These are phyloP conservation scores for Pollimyrus isidori DNA, from an alignment of 2,113 vertebrate species.

Conservation along the genomic window DNA sequence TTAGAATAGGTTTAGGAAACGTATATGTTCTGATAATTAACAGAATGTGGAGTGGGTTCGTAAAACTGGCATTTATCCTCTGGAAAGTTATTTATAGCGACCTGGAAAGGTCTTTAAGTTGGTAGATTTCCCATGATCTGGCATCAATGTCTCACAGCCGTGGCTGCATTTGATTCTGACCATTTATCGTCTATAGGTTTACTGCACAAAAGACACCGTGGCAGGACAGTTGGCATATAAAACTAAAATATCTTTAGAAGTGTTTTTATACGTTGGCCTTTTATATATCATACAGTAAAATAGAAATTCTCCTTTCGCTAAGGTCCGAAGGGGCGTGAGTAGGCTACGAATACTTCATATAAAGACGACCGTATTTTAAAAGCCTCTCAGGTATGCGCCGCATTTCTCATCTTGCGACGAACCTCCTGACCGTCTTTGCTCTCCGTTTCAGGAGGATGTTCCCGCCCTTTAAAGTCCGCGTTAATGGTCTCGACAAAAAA, in stretches of 20 bases:
- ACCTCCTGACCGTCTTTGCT: background rate
- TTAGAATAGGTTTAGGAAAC: background rate
- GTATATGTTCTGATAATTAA: background rate
- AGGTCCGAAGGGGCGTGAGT: background rate
- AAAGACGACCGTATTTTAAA: background rate
- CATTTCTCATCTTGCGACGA: background rate
- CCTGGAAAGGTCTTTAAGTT: background rate
- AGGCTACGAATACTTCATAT: background rate
- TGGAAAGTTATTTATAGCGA: background rate
- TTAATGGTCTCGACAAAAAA: constrained; percentile 82
- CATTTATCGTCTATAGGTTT: background rate
- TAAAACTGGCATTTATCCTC: background rate
- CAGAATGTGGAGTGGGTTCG: background rate
- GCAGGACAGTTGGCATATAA: background rate
- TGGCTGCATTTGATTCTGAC: background rate
- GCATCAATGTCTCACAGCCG: background rate
- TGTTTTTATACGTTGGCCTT: background rate
- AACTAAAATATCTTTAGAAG: background rate
- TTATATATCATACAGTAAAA: background rate
- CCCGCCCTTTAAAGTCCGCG: constrained; percentile 90
- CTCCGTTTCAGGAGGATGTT: constrained; percentile 82
- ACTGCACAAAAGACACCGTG: background rate
- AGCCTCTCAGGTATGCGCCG: background rate
- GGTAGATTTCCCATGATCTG: background rate
- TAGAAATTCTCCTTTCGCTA: background rate